These are phyloP conservation scores for Hydrochoerus hydrochaeris DNA, from an alignment of 2,113 vertebrate species.

Conservation along the genomic window DNA sequence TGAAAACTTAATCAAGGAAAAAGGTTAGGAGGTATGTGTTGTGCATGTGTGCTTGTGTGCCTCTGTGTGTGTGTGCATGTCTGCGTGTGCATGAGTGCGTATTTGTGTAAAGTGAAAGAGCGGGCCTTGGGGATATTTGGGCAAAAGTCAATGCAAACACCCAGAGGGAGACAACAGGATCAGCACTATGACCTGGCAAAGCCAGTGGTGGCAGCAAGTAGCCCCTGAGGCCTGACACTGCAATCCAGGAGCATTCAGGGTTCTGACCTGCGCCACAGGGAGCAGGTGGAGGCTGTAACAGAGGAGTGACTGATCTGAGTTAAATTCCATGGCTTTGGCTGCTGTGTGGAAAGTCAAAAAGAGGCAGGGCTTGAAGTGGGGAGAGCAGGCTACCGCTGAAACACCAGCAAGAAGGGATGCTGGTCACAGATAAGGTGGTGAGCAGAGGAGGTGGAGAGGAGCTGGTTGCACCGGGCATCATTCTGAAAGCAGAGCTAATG, in stretches of 20 bases:
- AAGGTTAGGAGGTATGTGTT: neutral
- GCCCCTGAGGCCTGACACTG: neutral
- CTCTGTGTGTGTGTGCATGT: neutral
- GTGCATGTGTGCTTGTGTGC: neutral
- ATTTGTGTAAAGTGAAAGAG: neutral
- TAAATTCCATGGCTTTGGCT: neutral
- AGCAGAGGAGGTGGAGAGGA: neutral
- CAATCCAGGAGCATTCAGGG: accelerated
- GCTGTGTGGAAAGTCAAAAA: neutral
- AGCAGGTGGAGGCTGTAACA: neutral
- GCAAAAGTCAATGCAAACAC: neutral
- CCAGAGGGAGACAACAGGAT: neutral
- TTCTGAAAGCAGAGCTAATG: neutral
- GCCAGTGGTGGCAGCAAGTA: neutral
- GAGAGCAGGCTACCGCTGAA: neutral
- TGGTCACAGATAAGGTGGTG: accelerated
- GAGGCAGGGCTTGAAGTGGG: neutral
- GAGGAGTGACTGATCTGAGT: neutral
- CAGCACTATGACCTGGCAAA: neutral
- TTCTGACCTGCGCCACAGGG: neutral
- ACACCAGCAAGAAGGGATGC: neutral
- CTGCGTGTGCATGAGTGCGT: neutral
- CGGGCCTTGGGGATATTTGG: neutral
- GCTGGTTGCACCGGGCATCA: neutral
- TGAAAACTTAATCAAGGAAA: neutral